These are phyloP conservation scores for Orientallactaga sibirica DNA, from an alignment of 2,797 vertebrate genomes.

Conservation along the genomic window DNA sequence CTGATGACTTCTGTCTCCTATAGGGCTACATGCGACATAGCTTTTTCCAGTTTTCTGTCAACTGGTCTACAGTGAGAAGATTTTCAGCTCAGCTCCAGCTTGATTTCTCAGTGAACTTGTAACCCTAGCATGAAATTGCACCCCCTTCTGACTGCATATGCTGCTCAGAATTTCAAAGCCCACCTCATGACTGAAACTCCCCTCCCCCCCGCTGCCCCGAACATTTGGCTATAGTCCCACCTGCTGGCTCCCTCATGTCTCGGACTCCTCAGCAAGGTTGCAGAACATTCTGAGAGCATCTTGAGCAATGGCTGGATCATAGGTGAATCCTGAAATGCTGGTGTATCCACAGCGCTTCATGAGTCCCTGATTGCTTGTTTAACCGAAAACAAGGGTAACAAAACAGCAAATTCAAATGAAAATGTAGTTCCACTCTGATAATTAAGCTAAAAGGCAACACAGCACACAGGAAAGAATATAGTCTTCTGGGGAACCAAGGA, in stretches of 20 bases:
- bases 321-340: neutral
- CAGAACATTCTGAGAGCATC: neutral
- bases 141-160: neutral
- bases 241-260: neutral
- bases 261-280: neutral
- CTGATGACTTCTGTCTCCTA: too few species aligned
- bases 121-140: too few species aligned
- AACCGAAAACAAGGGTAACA: neutral
- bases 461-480: neutral
- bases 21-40: too few species aligned
- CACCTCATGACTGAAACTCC: neutral
- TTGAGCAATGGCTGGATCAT: too few species aligned
- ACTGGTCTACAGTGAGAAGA: too few species aligned
- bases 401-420: neutral
- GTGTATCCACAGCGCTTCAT: neutral
- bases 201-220: fast-evolving
- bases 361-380: neutral
- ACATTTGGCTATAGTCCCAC: neutral
- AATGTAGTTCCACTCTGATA: neutral
- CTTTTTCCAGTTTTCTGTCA: too few species aligned
- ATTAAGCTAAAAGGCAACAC: neutral
- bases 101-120: too few species aligned
- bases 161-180: neutral
- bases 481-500: neutral
- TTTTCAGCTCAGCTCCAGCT: too few species aligned